phyloP scores from a whole-genome alignment of 2,797 vertebrate species.

The Carduelis carduelis region DNA sequence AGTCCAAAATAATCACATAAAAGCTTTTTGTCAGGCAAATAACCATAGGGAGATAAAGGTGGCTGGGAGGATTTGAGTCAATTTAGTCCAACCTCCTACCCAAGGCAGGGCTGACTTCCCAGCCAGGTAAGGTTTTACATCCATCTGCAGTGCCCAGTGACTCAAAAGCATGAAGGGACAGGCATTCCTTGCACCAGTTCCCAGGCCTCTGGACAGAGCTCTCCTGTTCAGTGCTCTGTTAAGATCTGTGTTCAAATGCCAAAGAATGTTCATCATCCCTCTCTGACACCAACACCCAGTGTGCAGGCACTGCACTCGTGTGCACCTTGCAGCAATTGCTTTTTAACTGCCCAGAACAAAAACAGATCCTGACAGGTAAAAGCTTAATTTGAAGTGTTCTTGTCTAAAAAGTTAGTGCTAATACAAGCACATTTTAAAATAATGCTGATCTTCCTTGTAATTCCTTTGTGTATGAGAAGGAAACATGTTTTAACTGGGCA shows the following conservation, averaged over 20 bases:
- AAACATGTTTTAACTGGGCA: neutral
- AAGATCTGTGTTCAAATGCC: neutral
- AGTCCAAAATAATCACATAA: neutral
- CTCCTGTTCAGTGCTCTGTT: neutral
- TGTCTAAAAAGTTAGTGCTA: neutral
- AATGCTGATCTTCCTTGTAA: fast-evolving
- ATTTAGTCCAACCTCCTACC: neutral
- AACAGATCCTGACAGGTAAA: neutral
- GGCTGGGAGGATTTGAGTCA: neutral
- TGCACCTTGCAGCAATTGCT: fast-evolving
- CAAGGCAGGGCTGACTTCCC: neutral
- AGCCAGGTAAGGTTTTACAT: neutral
- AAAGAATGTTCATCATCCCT: neutral
- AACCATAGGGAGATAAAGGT: neutral
- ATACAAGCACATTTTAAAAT: neutral
- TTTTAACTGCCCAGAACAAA: neutral
- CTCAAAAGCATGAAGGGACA: neutral
- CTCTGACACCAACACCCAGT: neutral
- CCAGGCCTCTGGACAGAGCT: neutral
- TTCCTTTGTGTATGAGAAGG: neutral
- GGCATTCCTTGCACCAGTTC: neutral
- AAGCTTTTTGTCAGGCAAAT: neutral
- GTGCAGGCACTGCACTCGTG: neutral
- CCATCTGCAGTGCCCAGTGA: neutral
- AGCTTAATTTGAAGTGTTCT: neutral